Conservation (phyloP, 2,113 vertebrate species). For the Mola mola region DNA sequence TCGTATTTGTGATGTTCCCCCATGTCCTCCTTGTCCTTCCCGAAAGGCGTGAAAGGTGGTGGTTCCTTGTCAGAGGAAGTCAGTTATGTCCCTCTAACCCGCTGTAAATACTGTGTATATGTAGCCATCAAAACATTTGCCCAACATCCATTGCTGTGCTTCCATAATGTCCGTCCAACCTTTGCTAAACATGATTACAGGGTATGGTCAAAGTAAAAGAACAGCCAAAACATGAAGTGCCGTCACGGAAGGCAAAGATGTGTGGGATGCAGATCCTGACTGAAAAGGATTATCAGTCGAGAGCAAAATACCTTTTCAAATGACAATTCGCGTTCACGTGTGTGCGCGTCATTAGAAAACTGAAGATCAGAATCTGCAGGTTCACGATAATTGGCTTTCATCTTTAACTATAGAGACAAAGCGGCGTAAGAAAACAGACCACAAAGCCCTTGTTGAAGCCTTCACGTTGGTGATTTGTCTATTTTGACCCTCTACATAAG, state of each 20-base stretch:
- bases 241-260: constrained; percentile 11
- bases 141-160: constrained; percentile 66
- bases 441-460: constrained; percentile 10
- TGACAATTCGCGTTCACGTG: too few relatives aligned
- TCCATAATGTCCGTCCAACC: constrained; percentile 56
- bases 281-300: constrained; percentile 27
- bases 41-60: constrained; percentile 54
- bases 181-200: constrained; percentile 50
- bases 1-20: constrained; percentile 64
- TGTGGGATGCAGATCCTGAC: constrained; percentile 38
- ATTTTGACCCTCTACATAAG: constrained; percentile 49
- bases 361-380: neutral
- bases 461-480: constrained; percentile 47
- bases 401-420: constrained; percentile 12
- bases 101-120: constrained; percentile 81
- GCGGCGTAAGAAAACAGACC: constrained; percentile 26
- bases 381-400: constrained; percentile 7
- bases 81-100: constrained; percentile 43
- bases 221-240: constrained; percentile 10
- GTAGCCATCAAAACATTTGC: constrained; percentile 58
- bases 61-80: constrained; percentile 42
- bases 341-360: too few relatives aligned
- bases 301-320: too few relatives aligned
- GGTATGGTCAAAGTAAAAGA: constrained; percentile 62
- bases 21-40: constrained; percentile 53